Evolutionary conservation across 2,888 invertebrate genomes (phyloP), one percentile per base, ranked within the genome.

Genomic region (Boloria selene): DNA sequence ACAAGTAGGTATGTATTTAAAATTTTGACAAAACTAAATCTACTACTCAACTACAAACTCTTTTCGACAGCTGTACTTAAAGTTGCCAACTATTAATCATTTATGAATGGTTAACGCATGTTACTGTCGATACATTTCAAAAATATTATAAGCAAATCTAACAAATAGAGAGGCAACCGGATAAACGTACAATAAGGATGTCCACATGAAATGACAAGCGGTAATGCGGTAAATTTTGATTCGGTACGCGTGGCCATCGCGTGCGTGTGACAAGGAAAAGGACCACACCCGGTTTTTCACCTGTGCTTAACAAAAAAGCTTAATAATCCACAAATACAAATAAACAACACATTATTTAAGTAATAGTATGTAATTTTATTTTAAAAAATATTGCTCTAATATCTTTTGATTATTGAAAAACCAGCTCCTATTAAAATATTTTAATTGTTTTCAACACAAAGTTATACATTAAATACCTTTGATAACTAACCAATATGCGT

Each of bases 401-500:
- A n/a, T 47, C 0, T n/a, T 47, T 1, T n/a, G 7, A n/a, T n/a
- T n/a, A 47, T n/a, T 2, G 4, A n/a, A 47, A 47, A 47, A 47
- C 5, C 7, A 16, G 47, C 4, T 6, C 47, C 10, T 38, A 38
- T 38, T 38, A 3, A 17, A 50, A 6, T 31, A 31, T 16, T 38
- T 3, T 14, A 59, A 49, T 14, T 31, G 13, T 26, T 61, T 14
- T 50, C 31, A 13, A 42, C 51, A 26, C 52, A 44, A 61, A 38
- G 17, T 44, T n/a, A 31, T 2, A 72, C 60, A 53, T 60, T 60
- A 73, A 78, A 78, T 78, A 79, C 77, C 71, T 73, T 79, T 78
- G 82, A 79, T 78, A 80, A 76, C 78, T 74, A 78, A 83, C 80
- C 85, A 86, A 88, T 85, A 86, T 85, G 86, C 87, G 84, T 85